phyloP scores from a whole-genome alignment of 2,797 vertebrate genomes.

The Urophycis tenuis region DNA sequence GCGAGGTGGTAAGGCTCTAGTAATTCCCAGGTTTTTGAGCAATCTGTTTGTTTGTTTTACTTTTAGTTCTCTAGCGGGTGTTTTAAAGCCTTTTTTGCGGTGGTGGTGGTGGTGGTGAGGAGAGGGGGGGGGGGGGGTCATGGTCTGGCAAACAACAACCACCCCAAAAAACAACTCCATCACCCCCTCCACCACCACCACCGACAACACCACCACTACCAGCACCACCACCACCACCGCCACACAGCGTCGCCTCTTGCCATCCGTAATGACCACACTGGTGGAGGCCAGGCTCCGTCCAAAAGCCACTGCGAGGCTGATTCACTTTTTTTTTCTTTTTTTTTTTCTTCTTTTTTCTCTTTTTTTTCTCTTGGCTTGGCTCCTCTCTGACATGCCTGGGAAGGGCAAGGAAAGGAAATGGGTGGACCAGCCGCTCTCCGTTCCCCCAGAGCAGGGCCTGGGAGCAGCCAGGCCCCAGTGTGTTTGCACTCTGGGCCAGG shows the following conservation, averaged over 20 bases:
- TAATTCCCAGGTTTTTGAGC: conserved; percentile 38
- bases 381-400: conserved; percentile 84
- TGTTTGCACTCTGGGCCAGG: conserved; percentile 61
- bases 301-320: conserved; percentile 76
- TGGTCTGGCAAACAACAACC: conserved; percentile 60
- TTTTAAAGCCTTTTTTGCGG: conserved; percentile 64
- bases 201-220: conserved; percentile 29
- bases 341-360: conserved; percentile 57
- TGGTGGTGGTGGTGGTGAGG: no score
- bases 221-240: conserved; percentile 45
- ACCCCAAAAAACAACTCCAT: conserved; percentile 49
- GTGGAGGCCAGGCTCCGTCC: conserved; percentile 66
- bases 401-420: conserved; percentile 94
- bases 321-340: conserved; percentile 65
- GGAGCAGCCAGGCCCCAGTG: conserved; percentile 68
- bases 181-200: conserved; percentile 15
- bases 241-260: conserved; percentile 67
- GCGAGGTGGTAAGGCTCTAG: conserved; percentile 28
- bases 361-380: conserved; percentile 78
- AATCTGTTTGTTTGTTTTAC: conserved; percentile 64
- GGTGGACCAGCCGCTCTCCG: conserved; percentile 77
- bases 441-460: conserved; percentile 70
- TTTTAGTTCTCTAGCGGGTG: conserved; percentile 61
- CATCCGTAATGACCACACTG: conserved; percentile 73
- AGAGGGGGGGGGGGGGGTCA: no score